A percentile compares a stretch with the other conserved stretches of the same genome.
These are phyloP conservation scores for Anoplius nigerrimus DNA, from an alignment of 2,888 invertebrate species.

Conservation along the genomic window DNA sequence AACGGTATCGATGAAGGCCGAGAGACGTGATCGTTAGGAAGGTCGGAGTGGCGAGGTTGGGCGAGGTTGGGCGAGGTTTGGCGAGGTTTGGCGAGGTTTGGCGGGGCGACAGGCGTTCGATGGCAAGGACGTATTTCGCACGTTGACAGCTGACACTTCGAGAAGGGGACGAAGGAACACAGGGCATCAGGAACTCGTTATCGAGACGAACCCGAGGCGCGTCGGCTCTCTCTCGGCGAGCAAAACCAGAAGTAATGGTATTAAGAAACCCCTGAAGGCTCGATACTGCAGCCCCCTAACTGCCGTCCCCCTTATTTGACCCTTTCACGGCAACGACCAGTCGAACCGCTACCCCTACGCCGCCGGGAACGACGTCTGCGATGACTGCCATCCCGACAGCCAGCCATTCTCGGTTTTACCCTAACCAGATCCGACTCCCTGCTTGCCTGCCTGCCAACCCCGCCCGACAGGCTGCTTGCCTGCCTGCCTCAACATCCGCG, in stretches of 20 bases:
- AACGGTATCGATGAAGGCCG: no score
- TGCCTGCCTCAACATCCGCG: slow-evolving; percentile 16
- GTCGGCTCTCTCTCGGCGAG: slow-evolving; percentile 30
- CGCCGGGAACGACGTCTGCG: slow-evolving; percentile 33
- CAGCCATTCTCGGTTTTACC: slow-evolving; percentile 59
- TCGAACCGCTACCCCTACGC: slow-evolving; percentile 30
- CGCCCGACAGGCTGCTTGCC: no score
- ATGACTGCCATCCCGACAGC: slow-evolving; percentile 28
- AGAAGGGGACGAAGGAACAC: slow-evolving; percentile 14
- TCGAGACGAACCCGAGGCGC: slow-evolving; percentile 26
- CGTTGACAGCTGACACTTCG: slow-evolving; percentile 3
- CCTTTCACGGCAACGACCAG: slow-evolving; percentile 55
- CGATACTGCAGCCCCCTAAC: slow-evolving; percentile 71
- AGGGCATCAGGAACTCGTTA: slow-evolving; percentile 37
- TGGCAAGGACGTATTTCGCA: neutral
- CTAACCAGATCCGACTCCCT: slow-evolving; percentile 67
- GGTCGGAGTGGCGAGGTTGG: no score
- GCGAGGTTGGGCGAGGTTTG: no score
- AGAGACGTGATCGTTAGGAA: no score
- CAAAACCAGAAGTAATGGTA: slow-evolving; percentile 71
- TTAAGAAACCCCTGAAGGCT: slow-evolving; percentile 70
- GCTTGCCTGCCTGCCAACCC: no score
- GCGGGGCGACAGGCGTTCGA: neutral
- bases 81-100: neutral
- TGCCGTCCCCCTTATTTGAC: slow-evolving; percentile 62